phyloP scores from a whole-genome alignment of 64 coral and sea anemone genomes.

The Hydrozoanthus tunicans region DNA sequence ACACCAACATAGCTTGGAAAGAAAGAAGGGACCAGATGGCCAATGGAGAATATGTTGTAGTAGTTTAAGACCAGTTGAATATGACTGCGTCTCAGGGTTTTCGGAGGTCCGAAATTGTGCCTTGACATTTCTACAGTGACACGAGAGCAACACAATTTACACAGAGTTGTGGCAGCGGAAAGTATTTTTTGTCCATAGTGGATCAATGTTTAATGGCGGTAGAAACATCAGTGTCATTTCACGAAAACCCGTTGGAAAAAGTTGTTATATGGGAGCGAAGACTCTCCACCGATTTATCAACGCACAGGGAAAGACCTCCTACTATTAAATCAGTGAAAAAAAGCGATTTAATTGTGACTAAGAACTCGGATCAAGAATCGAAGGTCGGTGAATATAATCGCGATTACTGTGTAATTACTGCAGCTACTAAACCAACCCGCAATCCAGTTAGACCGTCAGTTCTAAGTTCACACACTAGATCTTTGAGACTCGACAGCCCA shows the following conservation, averaged over 20 bases:
- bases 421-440: conserved; percentile 67
- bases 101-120: conserved; percentile 25
- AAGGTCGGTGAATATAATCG: conserved; percentile 67
- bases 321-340: conserved; percentile 49
- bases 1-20: conserved; percentile 50
- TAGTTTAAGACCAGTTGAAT: conserved; percentile 21
- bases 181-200: conserved; percentile 63
- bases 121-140: conserved; percentile 42
- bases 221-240: conserved; percentile 77
- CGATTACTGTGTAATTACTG: conserved; percentile 85
- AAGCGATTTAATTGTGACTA: conserved; percentile 78
- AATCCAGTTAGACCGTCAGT: conserved; percentile 57
- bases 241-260: conserved; percentile 93
- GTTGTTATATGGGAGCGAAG: conserved; percentile 88
- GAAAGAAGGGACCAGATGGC: conserved; percentile 68
- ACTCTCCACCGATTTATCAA: conserved; percentile 64
- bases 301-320: conserved; percentile 75
- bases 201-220: conserved; percentile 98
- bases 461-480: conserved; percentile 65
- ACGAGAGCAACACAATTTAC: conserved; percentile 39
- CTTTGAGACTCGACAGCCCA: conserved; percentile 55
- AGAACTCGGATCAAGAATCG: conserved; percentile 48
- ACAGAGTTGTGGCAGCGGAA: conserved; percentile 38
- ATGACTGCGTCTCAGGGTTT: conserved; percentile 21
- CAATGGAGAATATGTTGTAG: conserved; percentile 5